Base-by-base conservation (phyloP, 2,888 invertebrate species). In the Drosophila silvestris region DNA sequence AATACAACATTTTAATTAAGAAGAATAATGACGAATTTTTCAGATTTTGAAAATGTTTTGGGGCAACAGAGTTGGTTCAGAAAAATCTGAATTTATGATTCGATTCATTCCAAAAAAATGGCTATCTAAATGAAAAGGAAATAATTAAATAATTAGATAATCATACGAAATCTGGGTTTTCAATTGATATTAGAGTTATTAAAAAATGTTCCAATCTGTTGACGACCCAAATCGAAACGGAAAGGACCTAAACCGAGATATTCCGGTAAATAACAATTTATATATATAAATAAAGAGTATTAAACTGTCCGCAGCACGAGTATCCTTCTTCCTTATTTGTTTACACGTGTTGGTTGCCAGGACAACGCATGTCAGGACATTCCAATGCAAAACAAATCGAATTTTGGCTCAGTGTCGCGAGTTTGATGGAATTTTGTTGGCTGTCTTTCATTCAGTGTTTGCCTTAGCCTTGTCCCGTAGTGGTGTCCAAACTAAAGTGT, bases 381-480 rank as follows among this genome's bases (percentile, higher is more conserved):
- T 91, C 90, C 90, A 79, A 91, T 84, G 81, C 89, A 91, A 85
- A 83, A 79, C 85, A 74, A 83, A 88, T 70, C 86, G 75, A 79
- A 68, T 61, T 74, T 77, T 58, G 61, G 57, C 41, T 52, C 70
- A 70, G 57, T 76, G 70, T 64, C 70, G 69, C 56, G 69, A 74
- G 76, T 79, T 70, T 73, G 81, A 82, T 70, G 88, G 82, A 85
- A 90, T 82, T 84, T 71, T 61, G 66, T 75, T 64, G 47, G 56
- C 63, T 70, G 70, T 59, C 74, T 75, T 70, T 63, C 71, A 75
- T 81, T 83, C 33, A 83, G 82, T 82, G 60, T 60, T 74, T 56
- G 75, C 57, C 54, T 64, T 80, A 84, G 86, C 87, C 89, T 89
- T 86, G 84, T 32, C 41, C 72, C 66, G 82, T 61, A 51, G 62